Evolutionary conservation across 2,113 vertebrate genomes (phyloP).

Genomic region (Orientallactaga bullata): DNA sequence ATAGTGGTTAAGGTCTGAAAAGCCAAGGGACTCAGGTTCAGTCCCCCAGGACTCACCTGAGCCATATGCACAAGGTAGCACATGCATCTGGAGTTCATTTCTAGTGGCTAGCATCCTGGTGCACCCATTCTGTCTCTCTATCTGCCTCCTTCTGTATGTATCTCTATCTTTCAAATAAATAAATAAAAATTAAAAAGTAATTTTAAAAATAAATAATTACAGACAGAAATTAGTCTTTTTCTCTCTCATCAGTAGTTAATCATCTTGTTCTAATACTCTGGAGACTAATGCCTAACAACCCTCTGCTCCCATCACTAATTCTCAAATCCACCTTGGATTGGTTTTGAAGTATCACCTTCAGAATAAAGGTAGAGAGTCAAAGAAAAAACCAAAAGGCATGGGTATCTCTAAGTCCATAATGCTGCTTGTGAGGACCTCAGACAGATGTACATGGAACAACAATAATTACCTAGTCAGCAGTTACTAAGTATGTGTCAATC

Average conservation of each 20-base stretch:
- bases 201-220: neutral
- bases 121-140: no score
- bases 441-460: neutral
- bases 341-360: neutral
- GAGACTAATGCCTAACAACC: neutral
- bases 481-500: neutral
- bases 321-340: neutral
- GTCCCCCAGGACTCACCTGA: no score
- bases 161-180: no score
- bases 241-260: neutral
- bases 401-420: neutral
- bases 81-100: no score
- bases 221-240: neutral
- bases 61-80: no score
- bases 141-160: no score
- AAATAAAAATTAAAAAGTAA: no score
- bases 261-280: neutral
- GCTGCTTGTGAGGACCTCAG: neutral
- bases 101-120: no score
- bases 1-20: no score
- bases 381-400: neutral
- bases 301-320: no score
- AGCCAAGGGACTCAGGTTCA: no score
- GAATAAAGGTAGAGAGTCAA: constrained; percentile 27
- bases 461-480: neutral